phyloP scores from a whole-genome alignment of 2,797 vertebrate species.

The Orientallactaga sibirica region DNA sequence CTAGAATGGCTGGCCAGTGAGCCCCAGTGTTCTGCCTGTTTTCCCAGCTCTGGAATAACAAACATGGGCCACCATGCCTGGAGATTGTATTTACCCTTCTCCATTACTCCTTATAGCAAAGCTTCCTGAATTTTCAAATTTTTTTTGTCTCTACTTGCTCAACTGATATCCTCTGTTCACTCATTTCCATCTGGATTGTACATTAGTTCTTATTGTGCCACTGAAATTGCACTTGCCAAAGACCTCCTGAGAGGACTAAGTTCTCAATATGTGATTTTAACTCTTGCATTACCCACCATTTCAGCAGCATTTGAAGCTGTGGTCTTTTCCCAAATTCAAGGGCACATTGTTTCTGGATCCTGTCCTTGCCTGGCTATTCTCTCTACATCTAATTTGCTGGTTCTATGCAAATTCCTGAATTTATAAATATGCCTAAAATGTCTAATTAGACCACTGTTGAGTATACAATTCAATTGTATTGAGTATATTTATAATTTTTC shows the following conservation, averaged over 20 bases:
- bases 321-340: background rate
- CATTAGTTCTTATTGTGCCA: background rate
- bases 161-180: constrained; percentile 26
- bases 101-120: background rate
- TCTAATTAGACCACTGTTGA: background rate
- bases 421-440: background rate
- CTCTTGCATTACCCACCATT: background rate
- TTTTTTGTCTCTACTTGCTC: background rate
- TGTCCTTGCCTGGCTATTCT: background rate
- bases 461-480: constrained; percentile 32
- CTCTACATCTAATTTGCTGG: too few relatives aligned
- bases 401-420: background rate
- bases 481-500: background rate
- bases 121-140: background rate
- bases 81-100: too few relatives aligned
- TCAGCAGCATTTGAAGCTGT: constrained; percentile 2
- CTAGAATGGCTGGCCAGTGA: too few relatives aligned
- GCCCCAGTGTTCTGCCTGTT: too few relatives aligned
- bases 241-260: too few relatives aligned
- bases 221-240: background rate
- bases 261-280: too few relatives aligned
- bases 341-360: background rate
- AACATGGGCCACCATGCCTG: too few relatives aligned
- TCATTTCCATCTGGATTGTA: constrained; percentile 1
- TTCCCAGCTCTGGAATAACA: too few relatives aligned